Evolutionary conservation across 2,797 vertebrate species (phyloP).

Genomic region (Rhinophrynus dorsalis): DNA sequence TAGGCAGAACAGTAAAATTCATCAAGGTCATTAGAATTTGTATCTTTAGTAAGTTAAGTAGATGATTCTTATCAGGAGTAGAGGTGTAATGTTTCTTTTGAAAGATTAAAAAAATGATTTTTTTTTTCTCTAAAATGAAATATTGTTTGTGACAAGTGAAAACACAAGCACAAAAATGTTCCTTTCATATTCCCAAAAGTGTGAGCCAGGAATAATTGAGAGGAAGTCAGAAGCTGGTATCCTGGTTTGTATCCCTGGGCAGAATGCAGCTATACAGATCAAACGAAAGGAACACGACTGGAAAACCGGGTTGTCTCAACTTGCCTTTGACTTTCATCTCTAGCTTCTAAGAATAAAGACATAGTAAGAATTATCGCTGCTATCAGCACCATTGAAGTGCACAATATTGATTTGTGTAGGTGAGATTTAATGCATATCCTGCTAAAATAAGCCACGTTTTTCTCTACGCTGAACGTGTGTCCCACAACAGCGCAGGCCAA

Average conservation of each 20-base stretch:
- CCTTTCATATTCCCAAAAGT: not conserved
- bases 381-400: conserved; percentile 9
- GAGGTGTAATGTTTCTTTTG: too few relatives aligned
- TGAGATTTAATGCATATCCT: conserved; percentile 33
- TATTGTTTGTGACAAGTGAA: too few relatives aligned
- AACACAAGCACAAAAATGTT: too few relatives aligned
- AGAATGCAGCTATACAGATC: not conserved
- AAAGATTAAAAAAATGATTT: too few relatives aligned
- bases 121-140: too few relatives aligned
- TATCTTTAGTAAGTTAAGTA: too few relatives aligned
- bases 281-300: conserved; percentile 1
- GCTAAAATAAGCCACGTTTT: conserved; percentile 1
- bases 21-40: too few relatives aligned
- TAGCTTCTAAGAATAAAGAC: conserved; percentile 16
- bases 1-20: too few relatives aligned
- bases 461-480: not conserved
- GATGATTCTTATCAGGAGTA: too few relatives aligned
- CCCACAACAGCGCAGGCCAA: conserved; percentile 7
- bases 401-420: conserved; percentile 26
- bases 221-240: not conserved
- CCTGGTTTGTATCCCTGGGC: not conserved
- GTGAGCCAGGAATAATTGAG: not conserved
- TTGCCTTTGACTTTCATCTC: conserved; percentile 19
- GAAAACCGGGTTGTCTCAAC: conserved; percentile 9
- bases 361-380: not conserved